Base-by-base conservation (phyloP, 2,888 invertebrate genomes). In the Galerucella pusilla region DNA sequence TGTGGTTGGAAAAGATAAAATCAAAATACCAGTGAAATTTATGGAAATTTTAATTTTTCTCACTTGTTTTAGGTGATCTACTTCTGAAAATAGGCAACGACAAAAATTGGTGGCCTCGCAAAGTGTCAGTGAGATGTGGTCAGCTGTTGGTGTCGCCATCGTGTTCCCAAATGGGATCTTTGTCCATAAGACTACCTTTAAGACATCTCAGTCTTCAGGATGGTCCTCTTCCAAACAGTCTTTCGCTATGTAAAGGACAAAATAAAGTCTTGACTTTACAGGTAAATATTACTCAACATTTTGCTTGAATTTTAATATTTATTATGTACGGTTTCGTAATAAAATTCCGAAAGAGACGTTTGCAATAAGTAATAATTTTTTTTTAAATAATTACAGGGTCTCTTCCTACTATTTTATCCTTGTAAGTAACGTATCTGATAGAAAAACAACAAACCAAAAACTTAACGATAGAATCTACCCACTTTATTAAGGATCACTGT, bases 61-160 rank as follows among this genome's bases (percentile, higher is more conserved):
- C 9, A 10, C 16, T 70, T 46, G 60, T 85, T 85, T 20, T 86
- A 88, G 88, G 87, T 81, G 87, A 87, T 83, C 81, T 87, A 72
- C 78, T 87, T 73, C 84, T 88, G 83, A 86, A 85, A 83, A 83
- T 84, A 76, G 85, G 82, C 25, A 80, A 83, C 79, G 85, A 87
- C 84, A 86, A 86, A 84, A 86, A 84, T 85, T 90, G 90, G 90
- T 86, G 90, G 88, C 90, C 90, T 85, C 88, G 91, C 87, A 89
- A 90, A 88, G 88, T 90, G 82, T 89, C 89, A 86, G 89, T 91
- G 85, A 90, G 90, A 87, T 90, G 90, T 87, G 84, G 85, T 25
- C 84, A 86, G 77, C 86, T 89, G 84, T 88, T 90, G 85, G 89
- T 91, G 87, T 85, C 84, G 28, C 79, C 81, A 77, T 77, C 61